A percentile compares a stretch with the other conserved stretches of the same genome.
phyloP scores from a whole-genome alignment of 2,113 vertebrate genomes.

The Bos indicus region DNA sequence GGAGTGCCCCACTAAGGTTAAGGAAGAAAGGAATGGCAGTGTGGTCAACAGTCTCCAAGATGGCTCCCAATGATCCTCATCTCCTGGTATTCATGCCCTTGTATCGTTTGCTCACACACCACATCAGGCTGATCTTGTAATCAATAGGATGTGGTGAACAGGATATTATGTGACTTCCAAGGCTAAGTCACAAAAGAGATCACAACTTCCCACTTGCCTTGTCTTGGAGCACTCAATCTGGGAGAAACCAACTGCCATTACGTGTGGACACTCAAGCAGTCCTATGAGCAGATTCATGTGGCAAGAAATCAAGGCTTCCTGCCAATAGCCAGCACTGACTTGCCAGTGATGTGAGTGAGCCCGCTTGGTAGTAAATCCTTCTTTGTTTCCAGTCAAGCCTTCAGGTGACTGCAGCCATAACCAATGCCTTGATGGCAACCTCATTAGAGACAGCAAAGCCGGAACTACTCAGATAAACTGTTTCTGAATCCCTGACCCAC shows the following conservation, averaged over 20 bases:
- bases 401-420: background rate
- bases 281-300: background rate
- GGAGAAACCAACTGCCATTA: background rate
- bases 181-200: background rate
- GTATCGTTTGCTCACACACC: background rate
- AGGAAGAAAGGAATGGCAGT: background rate
- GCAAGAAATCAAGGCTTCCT: background rate
- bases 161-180: background rate
- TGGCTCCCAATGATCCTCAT: background rate
- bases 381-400: background rate
- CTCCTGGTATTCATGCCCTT: background rate
- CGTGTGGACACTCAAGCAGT: background rate
- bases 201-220: background rate
- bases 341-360: background rate
- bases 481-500: background rate
- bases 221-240: background rate
- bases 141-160: background rate
- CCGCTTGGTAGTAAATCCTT: background rate
- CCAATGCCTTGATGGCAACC: background rate
- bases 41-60: background rate
- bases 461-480: background rate
- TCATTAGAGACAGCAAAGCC: background rate
- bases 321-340: background rate
- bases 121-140: background rate
- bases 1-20: background rate